phyloP scores from a whole-genome alignment of 2,888 invertebrate genomes.

The Eupithecia insigniata region DNA sequence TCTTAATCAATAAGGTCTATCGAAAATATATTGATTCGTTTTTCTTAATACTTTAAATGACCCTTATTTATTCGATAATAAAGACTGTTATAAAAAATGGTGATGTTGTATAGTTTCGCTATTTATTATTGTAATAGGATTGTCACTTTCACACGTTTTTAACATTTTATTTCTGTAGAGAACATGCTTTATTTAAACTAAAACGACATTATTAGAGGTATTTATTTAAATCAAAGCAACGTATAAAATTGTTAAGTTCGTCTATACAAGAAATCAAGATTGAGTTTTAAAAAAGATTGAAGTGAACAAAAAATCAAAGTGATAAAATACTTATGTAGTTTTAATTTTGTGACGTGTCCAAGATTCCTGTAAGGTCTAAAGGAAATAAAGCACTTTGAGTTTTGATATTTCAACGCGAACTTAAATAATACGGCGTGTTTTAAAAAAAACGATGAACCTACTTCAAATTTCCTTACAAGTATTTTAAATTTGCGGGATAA shows the following conservation, averaged over 20 bases:
- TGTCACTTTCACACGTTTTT: slow-evolving; percentile 8
- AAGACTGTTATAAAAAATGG: not conserved
- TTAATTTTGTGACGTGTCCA: too few species aligned
- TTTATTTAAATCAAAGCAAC: slow-evolving; percentile 10
- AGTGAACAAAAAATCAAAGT: too few species aligned
- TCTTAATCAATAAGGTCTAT: slow-evolving; percentile 19
- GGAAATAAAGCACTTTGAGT: too few species aligned
- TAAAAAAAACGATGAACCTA: too few species aligned
- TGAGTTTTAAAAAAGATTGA: too few species aligned
- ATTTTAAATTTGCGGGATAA: too few species aligned
- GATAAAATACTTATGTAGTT: too few species aligned
- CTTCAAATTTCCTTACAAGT: too few species aligned
- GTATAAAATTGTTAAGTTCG: not conserved
- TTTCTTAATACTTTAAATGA: not conserved
- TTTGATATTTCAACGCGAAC: too few species aligned
- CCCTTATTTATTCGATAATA: not conserved
- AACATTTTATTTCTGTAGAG: slow-evolving; percentile 5
- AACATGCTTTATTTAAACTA: slow-evolving; percentile 33
- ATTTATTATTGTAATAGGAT: slow-evolving; percentile 19
- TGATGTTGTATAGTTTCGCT: not conserved
- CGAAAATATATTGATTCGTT: slow-evolving; percentile 1
- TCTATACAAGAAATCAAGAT: too few species aligned
- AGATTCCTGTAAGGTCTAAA: too few species aligned
- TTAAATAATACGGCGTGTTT: too few species aligned
- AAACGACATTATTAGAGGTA: slow-evolving; percentile 14